phyloP scores from a whole-genome alignment of 2,888 invertebrate genomes.

The Nomada flava region DNA sequence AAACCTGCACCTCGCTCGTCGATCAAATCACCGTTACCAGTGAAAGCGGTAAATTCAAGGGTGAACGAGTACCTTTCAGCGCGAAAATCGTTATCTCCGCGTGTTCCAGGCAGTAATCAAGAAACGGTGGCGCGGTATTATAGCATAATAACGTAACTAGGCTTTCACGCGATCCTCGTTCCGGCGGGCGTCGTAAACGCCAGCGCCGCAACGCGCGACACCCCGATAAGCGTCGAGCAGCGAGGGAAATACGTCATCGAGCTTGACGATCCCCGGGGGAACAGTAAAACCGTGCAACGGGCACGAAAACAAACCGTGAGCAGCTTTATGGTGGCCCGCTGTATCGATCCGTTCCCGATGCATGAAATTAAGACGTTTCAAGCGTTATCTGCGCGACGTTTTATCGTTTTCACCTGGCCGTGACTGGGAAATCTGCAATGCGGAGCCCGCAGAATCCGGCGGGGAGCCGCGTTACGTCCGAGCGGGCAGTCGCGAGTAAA shows the following conservation, averaged over 20 bases:
- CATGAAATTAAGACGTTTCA: conserved; percentile 69
- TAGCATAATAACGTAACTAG: not conserved
- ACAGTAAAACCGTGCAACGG: conserved; percentile 50
- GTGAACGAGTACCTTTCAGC: not conserved
- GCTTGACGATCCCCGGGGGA: conserved; percentile 36
- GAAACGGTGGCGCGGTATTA: not conserved
- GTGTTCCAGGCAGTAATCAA: not conserved
- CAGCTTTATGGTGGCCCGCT: conserved; percentile 49
- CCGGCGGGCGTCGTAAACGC: conserved; percentile 18
- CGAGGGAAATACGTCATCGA: conserved; percentile 36
- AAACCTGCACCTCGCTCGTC: too few relatives aligned
- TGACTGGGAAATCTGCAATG: conserved; percentile 63
- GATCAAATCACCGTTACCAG: too few relatives aligned
- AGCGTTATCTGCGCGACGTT: conserved; percentile 56
- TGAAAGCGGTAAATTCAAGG: not conserved
- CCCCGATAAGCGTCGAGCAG: conserved; percentile 19
- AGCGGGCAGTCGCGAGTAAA: conserved; percentile 15
- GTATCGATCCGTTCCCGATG: conserved; percentile 70
- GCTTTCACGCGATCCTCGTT: not conserved
- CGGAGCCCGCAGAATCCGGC: conserved; percentile 37
- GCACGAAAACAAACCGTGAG: conserved; percentile 53
- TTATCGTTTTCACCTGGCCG: conserved; percentile 38
- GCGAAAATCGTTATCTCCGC: conserved; percentile 11
- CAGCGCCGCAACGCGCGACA: not conserved
- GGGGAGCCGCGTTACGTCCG: not conserved